Percentiles rank a stretch among this genome's conserved stretches.
Conservation (phyloP, 2,797 vertebrate genomes). For the Cottoperca gobio region DNA sequence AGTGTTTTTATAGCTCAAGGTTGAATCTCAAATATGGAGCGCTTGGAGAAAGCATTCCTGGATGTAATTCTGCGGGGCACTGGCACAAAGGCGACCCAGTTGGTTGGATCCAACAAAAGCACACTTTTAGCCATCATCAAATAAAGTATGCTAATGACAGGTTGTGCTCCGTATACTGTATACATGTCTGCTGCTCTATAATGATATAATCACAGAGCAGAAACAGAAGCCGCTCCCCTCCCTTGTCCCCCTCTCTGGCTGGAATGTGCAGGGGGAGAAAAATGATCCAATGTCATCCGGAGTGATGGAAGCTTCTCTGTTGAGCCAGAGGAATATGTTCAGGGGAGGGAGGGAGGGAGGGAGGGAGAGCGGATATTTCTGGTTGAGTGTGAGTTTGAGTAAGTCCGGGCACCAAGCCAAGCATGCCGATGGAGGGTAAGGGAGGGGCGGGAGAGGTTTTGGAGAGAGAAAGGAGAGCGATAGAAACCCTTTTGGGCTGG, state of each 20-base stretch:
- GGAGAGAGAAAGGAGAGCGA: conserved; percentile 64
- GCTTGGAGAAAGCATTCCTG: conserved; percentile 38
- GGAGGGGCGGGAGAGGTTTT: conserved; percentile 46
- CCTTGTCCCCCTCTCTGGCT: conserved; percentile 79
- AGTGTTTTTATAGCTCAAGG: conserved; percentile 72
- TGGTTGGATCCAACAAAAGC: conserved; percentile 61
- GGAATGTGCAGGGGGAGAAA: conserved; percentile 82
- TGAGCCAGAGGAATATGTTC: conserved; percentile 88
- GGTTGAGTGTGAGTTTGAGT: conserved; percentile 88
- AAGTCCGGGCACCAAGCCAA: conserved; percentile 88
- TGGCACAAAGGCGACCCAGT: conserved; percentile 56
- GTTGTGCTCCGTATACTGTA: conserved; percentile 89
- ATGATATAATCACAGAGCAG: conserved; percentile 90
- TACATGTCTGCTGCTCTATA: conserved; percentile 91
- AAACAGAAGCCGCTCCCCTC: conserved; percentile 80
- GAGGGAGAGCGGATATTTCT: conserved; percentile 82
- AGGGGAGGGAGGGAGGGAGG: conserved; percentile 64
- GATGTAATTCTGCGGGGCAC: conserved; percentile 42
- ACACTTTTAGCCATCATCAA: conserved; percentile 68
- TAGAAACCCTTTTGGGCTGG: conserved; percentile 87
- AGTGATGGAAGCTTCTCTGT: conserved; percentile 90
- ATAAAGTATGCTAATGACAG: conserved; percentile 89
- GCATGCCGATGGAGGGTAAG: conserved; percentile 82
- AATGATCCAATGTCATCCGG: conserved; percentile 89
- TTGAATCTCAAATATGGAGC: conserved; percentile 56